phyloP scores from a whole-genome alignment of 2,888 invertebrate genomes.

The Pterostichus madidus region DNA sequence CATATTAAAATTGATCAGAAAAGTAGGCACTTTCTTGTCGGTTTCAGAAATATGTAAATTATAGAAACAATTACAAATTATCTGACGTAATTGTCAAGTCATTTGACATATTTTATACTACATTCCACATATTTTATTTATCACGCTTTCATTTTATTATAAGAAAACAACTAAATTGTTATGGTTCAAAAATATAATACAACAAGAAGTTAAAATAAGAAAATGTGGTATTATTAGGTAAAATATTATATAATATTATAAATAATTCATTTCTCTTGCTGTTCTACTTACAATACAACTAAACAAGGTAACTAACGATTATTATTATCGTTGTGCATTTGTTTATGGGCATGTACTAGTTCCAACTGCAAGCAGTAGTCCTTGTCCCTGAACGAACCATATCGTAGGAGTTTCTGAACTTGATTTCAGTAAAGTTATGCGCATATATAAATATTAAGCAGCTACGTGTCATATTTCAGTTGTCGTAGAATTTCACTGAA shows the following conservation, averaged over 20 bases:
- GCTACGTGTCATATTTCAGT: conserved; percentile 35
- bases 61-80: too few species aligned
- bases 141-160: too few species aligned
- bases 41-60: too few species aligned
- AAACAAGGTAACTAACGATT: background rate
- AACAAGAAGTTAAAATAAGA: background rate
- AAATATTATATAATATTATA: conserved; percentile 12
- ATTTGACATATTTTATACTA: too few species aligned
- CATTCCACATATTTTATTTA: too few species aligned
- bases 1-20: too few species aligned
- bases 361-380: too few species aligned
- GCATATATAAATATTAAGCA: conserved; percentile 44
- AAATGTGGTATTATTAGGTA: background rate
- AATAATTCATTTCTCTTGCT: conserved; percentile 13
- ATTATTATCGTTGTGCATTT: conserved; percentile 2
- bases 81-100: too few species aligned
- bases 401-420: conserved; percentile 35
- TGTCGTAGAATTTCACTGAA: conserved; percentile 47
- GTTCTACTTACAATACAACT: background rate
- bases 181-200: too few species aligned
- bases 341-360: background rate
- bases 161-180: too few species aligned
- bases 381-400: background rate
- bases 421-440: conserved; percentile 40
- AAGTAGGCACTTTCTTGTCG: too few species aligned